phyloP scores from a whole-genome alignment of 2,888 invertebrate genomes.

The Drosophila greeni region DNA sequence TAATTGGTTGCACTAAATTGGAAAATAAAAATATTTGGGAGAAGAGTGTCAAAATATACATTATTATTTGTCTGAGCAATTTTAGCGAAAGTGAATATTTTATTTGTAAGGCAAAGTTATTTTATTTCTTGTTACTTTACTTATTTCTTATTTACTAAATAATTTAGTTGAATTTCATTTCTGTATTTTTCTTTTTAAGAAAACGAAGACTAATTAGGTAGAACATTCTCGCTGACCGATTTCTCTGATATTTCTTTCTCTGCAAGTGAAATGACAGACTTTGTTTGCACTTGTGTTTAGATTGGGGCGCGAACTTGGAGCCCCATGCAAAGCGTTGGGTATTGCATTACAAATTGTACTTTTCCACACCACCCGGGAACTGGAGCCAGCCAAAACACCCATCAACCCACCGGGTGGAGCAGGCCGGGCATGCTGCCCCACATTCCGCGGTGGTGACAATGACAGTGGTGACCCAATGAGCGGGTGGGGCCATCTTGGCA shows the following conservation, averaged over 20 bases:
- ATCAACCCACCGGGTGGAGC: slow-evolving; percentile 29
- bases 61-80: not conserved
- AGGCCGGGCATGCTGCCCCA: slow-evolving; percentile 28
- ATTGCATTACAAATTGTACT: slow-evolving; percentile 72
- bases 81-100: not conserved
- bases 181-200: not conserved
- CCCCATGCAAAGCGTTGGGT: slow-evolving; percentile 64
- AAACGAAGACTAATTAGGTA: no score
- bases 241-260: slow-evolving; percentile 7
- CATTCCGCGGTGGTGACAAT: slow-evolving; percentile 40
- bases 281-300: slow-evolving; percentile 42
- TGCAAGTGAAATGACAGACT: slow-evolving; percentile 28
- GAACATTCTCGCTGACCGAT: not conserved
- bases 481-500: slow-evolving; percentile 49
- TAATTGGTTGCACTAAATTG: not conserved
- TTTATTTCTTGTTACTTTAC: no score
- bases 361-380: slow-evolving; percentile 47
- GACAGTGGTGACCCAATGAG: slow-evolving; percentile 26
- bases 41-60: not conserved
- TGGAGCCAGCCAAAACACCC: slow-evolving; percentile 8
- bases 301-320: slow-evolving; percentile 43
- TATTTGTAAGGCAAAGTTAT: not conserved
- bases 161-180: not conserved
- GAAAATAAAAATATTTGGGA: not conserved
- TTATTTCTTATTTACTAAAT: no score